These are phyloP conservation scores for Oncorhynchus gorbuscha DNA, from an alignment of 2,113 vertebrate genomes.

Conservation along the genomic window DNA sequence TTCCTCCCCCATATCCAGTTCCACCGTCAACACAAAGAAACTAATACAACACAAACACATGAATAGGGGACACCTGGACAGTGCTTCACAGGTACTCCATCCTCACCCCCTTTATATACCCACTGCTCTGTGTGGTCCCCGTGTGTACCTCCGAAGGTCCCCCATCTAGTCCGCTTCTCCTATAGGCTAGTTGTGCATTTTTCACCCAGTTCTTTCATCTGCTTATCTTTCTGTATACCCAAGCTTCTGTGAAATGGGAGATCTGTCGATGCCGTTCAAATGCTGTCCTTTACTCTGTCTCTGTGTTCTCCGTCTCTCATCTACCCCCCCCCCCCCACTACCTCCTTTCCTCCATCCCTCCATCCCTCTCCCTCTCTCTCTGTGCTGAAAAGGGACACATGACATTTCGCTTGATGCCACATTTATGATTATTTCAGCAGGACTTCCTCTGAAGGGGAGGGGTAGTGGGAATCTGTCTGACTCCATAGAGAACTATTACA, in stretches of 20 bases:
- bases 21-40: not conserved
- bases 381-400: too few relatives aligned
- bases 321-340: not conserved
- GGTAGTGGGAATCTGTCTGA: not conserved
- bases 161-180: not conserved
- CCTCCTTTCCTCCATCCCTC: too few relatives aligned
- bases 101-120: not conserved
- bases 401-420: not conserved
- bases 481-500: not conserved
- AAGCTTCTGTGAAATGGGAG: conserved; percentile 12
- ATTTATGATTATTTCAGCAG: not conserved
- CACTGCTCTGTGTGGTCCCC: not conserved
- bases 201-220: conserved; percentile 24
- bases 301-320: not conserved
- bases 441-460: not conserved
- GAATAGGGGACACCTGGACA: not conserved
- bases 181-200: not conserved
- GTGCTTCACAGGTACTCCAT: not conserved
- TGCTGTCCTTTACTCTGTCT: conserved; percentile 32
- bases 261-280: conserved; percentile 39
- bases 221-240: conserved; percentile 15
- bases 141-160: not conserved
- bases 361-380: too few relatives aligned
- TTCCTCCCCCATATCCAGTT: not conserved
- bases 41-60: not conserved